Conservation (phyloP, 2,888 invertebrate genomes). For the Cactoblastis cactorum region DNA sequence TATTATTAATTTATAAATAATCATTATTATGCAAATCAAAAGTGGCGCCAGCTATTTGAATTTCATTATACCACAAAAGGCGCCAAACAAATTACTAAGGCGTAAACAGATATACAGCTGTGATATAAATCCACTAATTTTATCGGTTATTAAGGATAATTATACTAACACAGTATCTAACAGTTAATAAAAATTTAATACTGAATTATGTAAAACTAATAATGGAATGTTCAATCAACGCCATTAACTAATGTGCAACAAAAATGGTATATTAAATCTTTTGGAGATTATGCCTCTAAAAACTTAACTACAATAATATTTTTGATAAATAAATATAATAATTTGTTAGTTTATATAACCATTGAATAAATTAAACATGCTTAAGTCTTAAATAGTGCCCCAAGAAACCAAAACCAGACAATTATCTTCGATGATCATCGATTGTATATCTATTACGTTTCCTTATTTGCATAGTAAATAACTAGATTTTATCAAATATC, state of each 20-base stretch:
- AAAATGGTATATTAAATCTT: too few relatives aligned
- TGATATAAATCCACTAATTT: conserved; percentile 5
- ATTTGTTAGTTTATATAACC: not conserved
- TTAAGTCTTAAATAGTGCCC: not conserved
- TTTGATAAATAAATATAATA: too few relatives aligned
- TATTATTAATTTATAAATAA: not conserved
- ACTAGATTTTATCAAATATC: not conserved
- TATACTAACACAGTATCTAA: not conserved
- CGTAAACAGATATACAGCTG: conserved; percentile 1
- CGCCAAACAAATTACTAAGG: conserved; percentile 1
- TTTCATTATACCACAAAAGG: conserved; percentile 7
- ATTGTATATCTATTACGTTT: conserved; percentile 1
- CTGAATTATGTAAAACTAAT: too few relatives aligned
- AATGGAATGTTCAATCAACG: too few relatives aligned
- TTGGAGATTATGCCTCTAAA: too few relatives aligned
- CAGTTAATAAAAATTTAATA: not conserved
- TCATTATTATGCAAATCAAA: not conserved
- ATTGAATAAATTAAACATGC: not conserved
- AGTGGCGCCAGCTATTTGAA: conserved; percentile 8
- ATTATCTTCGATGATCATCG: conserved; percentile 1
- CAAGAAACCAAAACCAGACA: not conserved
- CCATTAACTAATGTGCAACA: too few relatives aligned
- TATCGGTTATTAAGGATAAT: not conserved
- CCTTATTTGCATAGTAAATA: not conserved
- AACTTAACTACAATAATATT: too few relatives aligned